Percentiles rank a stretch among this genome's conserved stretches.
Conservation (phyloP, 2,797 vertebrate genomes). For the Etheostoma perlongum region DNA sequence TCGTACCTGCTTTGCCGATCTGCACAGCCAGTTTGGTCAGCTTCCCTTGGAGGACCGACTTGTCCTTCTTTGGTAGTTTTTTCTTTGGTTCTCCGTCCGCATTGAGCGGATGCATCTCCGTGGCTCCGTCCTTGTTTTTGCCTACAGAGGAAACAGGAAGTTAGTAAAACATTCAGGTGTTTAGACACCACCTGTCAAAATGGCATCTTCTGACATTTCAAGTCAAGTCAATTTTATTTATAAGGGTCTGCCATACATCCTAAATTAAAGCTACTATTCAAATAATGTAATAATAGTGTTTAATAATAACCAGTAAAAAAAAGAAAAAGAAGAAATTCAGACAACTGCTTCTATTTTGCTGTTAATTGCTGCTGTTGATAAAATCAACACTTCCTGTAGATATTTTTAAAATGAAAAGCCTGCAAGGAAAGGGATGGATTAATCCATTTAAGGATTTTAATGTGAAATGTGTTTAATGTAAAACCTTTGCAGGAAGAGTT, state of each 20-base stretch:
- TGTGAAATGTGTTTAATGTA: neutral
- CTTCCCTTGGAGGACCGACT: constrained; percentile 98
- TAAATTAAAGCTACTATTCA: neutral
- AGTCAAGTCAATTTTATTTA: neutral
- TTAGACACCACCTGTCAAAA: neutral
- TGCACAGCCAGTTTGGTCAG: constrained; percentile 97
- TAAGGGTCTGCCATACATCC: no score
- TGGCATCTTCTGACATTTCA: neutral
- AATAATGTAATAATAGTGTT: neutral
- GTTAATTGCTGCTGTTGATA: neutral
- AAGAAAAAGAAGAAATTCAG: neutral
- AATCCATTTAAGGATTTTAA: neutral
- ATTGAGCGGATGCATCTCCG: constrained; percentile 94
- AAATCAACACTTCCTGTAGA: neutral
- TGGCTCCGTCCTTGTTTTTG: constrained; percentile 89
- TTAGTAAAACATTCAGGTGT: neutral
- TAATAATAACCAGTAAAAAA: no score
- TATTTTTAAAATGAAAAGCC: no score
- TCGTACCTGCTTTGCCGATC: constrained; percentile 96
- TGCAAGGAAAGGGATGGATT: neutral
- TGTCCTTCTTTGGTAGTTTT: constrained; percentile 95
- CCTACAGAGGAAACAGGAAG: constrained; percentile 73
- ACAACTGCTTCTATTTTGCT: neutral
- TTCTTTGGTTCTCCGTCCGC: constrained; percentile 88
- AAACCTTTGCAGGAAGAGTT: no score